Evolutionary conservation across 2,797 vertebrate species (phyloP), one percentile per base, ranked within the genome.

Genomic region (Hyperoplus lanceolatus): DNA sequence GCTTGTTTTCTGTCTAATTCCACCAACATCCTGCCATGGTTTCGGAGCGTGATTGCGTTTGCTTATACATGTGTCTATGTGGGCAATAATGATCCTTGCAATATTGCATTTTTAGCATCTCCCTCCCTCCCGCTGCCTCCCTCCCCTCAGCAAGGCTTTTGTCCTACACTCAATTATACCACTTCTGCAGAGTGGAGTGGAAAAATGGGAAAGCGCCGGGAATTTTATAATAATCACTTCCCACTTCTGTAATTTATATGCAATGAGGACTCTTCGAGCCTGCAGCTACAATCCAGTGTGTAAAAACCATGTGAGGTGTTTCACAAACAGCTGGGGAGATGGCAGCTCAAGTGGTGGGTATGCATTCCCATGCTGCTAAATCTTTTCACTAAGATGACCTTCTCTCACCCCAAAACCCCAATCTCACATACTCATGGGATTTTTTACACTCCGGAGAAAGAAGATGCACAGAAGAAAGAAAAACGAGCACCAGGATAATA

Each of bases 111-210:
- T 87, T 90, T 80, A 89, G 80, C 80, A 84, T 87, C 70, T 56
- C 83, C 71, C 83, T 77, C 51, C 49, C 66, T 70, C 75, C 70
- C 66, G 72, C 76, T 63, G 73, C 85, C 68, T 71, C 66, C 72
- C 76, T 63, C 74, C 85, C 68, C 79, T 73, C 90, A 89, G 87
- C 93, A 83, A 55, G 55, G 85, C 93, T 94, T 95, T 94, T 94
- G 87, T 94, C 90, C 93, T 95, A 90, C 87, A 92, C 94, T 93
- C 95, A 96, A 96, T 97, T 96, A 97, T 93, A 84, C 84, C 91
- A 91, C 90, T 91, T 90, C 87, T 85, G 79, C 73, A 51, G 92
- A 96, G 92, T 72, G 78, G 48, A 87, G 73, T 62, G 83, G 83
- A 82, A 90, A 90, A 91, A 87, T 83, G 81, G 83, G 84, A 94